A percentile compares a stretch with the other conserved stretches of the same genome.
phyloP scores from a whole-genome alignment of 2,113 vertebrate species.

The Phrynocephalus versicolor region DNA sequence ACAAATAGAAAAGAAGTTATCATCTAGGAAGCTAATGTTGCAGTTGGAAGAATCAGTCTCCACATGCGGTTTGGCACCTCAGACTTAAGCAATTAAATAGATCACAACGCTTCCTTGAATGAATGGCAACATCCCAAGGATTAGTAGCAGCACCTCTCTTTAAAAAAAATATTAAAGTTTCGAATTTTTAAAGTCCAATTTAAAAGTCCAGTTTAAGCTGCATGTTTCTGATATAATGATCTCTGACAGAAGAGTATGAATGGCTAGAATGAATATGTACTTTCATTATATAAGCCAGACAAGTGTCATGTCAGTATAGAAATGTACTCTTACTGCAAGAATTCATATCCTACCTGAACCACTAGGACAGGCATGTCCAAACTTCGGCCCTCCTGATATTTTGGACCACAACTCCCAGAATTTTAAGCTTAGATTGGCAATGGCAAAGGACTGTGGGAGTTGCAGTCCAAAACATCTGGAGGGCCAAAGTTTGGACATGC shows the following conservation, averaged over 20 bases:
- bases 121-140: constrained; percentile 2
- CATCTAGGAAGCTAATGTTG: constrained; percentile 20
- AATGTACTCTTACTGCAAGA: not conserved
- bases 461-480: too few relatives aligned
- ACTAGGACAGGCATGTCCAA: too few relatives aligned
- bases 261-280: not conserved
- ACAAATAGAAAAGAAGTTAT: constrained; percentile 37
- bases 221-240: constrained; percentile 10
- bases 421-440: too few relatives aligned
- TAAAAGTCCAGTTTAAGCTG: constrained; percentile 15
- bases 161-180: too few relatives aligned
- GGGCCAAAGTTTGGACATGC: too few relatives aligned
- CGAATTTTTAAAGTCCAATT: not conserved
- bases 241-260: not conserved
- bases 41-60: not conserved
- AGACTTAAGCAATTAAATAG: constrained; percentile 7
- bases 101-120: not conserved
- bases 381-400: too few relatives aligned
- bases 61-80: not conserved
- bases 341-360: not conserved
- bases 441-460: too few relatives aligned
- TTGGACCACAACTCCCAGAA: too few relatives aligned
- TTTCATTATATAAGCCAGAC: not conserved
- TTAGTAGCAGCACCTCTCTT: constrained; percentile 10
- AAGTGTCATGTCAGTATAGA: not conserved